Evolutionary conservation across 2,888 invertebrate genomes (phyloP).

Genomic region (Schrankia costaestrigalis): DNA sequence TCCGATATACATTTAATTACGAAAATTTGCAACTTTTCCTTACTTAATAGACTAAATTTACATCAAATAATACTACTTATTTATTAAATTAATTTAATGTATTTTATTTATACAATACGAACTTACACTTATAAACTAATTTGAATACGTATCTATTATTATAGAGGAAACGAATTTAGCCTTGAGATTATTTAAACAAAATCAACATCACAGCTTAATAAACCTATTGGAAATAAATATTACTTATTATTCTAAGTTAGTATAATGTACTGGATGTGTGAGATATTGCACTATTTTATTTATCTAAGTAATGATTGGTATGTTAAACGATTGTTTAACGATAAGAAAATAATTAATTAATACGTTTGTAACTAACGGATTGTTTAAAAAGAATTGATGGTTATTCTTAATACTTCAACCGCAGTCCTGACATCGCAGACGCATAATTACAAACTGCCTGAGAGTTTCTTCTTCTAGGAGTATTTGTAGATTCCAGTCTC

Average conservation of each 20-base stretch:
- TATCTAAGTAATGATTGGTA: conserved; percentile 27
- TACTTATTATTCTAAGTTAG: conserved; percentile 20
- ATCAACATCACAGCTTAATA: conserved; percentile 30
- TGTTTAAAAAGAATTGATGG: not conserved
- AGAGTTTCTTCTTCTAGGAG: conserved; percentile 49
- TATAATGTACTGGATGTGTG: conserved; percentile 29
- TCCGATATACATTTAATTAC: too few relatives aligned
- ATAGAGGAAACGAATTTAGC: conserved; percentile 30
- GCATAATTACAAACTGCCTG: conserved; percentile 8
- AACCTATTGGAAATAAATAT: conserved; percentile 37
- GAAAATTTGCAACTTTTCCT: conserved; percentile 54
- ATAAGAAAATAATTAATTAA: conserved; percentile 12
- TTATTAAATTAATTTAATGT: conserved; percentile 25
- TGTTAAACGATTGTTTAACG: too few relatives aligned
- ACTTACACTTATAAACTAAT: conserved; percentile 18
- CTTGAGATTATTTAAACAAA: conserved; percentile 24
- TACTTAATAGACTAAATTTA: conserved; percentile 7
- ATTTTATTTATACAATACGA: conserved; percentile 10
- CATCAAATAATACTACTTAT: conserved; percentile 20
- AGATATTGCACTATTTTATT: conserved; percentile 41
- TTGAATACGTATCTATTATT: conserved; percentile 17
- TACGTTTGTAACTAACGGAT: too few relatives aligned
- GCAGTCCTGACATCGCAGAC: too few relatives aligned
- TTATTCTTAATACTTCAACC: conserved; percentile 10
- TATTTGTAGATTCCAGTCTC: conserved; percentile 76